phyloP scores from a whole-genome alignment of 2,888 invertebrate species.

The Tyria jacobaeae region DNA sequence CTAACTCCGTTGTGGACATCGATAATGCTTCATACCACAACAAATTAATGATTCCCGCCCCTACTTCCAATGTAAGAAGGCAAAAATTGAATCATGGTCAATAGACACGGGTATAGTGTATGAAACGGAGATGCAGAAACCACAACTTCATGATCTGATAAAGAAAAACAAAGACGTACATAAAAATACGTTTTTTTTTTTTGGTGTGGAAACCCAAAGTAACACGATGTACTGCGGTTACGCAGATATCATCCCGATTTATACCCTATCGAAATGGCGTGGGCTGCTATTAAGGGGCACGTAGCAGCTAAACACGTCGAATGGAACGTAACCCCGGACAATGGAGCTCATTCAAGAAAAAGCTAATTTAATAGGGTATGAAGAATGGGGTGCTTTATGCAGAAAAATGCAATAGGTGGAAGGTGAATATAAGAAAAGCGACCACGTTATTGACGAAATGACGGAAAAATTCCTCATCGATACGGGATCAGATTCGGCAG shows the following conservation, averaged over 20 bases:
- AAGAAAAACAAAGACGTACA: background rate
- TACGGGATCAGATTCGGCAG: background rate
- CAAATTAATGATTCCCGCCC: no score
- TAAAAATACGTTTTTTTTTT: no score
- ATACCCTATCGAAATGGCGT: conserved; percentile 20
- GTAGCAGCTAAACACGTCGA: conserved; percentile 20
- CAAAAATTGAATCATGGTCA: no score
- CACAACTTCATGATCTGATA: background rate
- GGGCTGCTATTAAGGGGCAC: conserved; percentile 16
- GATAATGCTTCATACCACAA: no score
- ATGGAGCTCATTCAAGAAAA: conserved; percentile 39
- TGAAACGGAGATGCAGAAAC: background rate
- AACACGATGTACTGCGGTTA: background rate
- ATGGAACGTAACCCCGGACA: conserved; percentile 11
- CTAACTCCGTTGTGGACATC: no score
- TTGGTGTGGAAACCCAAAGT: no score
- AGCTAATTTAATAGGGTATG: conserved; percentile 28
- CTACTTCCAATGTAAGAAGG: no score
- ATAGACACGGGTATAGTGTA: background rate
- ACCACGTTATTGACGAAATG: conserved; percentile 21
- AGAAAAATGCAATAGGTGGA: conserved; percentile 34
- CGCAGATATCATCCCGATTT: no score
- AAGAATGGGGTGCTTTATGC: conserved; percentile 37
- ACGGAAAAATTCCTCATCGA: conserved; percentile 32
- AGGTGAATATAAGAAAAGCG: conserved; percentile 23